Conservation (phyloP, 2,797 vertebrate genomes). For the Malacoraja senta region DNA sequence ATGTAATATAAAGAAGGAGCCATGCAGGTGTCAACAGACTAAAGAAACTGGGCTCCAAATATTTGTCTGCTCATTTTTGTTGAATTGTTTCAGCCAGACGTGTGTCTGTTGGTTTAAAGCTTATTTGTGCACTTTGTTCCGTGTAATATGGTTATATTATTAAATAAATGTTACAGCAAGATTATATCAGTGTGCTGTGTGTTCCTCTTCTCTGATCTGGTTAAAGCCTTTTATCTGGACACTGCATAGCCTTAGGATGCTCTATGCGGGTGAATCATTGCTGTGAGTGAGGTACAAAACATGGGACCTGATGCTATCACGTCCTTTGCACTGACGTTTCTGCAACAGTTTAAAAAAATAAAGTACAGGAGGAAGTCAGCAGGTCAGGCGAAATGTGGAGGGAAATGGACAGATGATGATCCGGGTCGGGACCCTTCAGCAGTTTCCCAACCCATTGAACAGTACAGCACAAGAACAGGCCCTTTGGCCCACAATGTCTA, state of each 20-base stretch:
- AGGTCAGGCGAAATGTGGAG: too few relatives aligned
- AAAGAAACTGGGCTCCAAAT: background rate
- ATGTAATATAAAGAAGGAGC: background rate
- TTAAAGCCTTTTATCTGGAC: background rate
- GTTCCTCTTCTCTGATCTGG: background rate
- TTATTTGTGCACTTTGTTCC: constrained; percentile 3
- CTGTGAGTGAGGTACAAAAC: background rate
- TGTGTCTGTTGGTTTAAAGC: background rate
- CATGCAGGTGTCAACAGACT: background rate
- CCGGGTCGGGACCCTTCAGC: too few relatives aligned
- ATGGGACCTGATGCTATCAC: background rate
- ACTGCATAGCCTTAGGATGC: background rate
- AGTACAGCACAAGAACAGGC: too few relatives aligned
- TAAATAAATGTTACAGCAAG: constrained; percentile 30
- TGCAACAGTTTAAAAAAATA: background rate
- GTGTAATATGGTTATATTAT: background rate
- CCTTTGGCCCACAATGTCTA: too few relatives aligned
- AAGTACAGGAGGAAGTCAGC: too few relatives aligned
- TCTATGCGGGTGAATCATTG: background rate
- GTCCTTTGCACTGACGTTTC: background rate
- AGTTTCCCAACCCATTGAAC: too few relatives aligned
- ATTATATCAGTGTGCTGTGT: background rate
- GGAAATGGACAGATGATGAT: too few relatives aligned
- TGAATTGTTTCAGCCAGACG: background rate
- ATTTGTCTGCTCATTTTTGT: background rate